Conservation (phyloP, 2,888 invertebrate genomes). For the Cephus pygmeus region DNA sequence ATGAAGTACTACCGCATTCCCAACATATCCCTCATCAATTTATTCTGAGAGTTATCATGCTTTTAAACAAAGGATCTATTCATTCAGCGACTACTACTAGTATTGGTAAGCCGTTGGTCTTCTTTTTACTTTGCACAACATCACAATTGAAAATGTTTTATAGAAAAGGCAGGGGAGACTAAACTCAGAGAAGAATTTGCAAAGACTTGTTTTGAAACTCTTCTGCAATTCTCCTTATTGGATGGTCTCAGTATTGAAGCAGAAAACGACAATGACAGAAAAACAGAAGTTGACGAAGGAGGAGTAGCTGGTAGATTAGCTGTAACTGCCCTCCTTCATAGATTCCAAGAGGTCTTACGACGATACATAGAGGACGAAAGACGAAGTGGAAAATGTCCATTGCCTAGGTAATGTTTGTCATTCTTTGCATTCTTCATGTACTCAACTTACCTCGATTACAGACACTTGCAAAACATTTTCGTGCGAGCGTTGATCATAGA, state of each 20-base stretch:
- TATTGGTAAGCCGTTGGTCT: slow-evolving; percentile 60
- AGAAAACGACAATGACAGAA: slow-evolving; percentile 37
- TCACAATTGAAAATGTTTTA: slow-evolving; percentile 7
- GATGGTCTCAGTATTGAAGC: slow-evolving; percentile 72
- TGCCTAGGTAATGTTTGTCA: slow-evolving; percentile 75
- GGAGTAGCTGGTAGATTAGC: slow-evolving; percentile 81
- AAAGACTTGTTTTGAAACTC: slow-evolving; percentile 94
- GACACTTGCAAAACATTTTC: neutral
- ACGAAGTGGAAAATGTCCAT: slow-evolving; percentile 85
- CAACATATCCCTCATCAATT: slow-evolving; percentile 83
- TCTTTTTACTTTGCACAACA: too few species aligned
- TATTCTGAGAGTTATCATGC: slow-evolving; percentile 82
- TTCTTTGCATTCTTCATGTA: neutral
- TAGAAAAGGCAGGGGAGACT: slow-evolving; percentile 59
- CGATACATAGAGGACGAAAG: slow-evolving; percentile 88
- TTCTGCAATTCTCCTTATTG: slow-evolving; percentile 91
- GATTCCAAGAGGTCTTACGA: slow-evolving; percentile 92
- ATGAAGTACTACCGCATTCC: slow-evolving; percentile 85
- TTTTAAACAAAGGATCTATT: slow-evolving; percentile 88
- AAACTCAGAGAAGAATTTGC: slow-evolving; percentile 95
- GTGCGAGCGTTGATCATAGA: slow-evolving; percentile 46
- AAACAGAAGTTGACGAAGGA: slow-evolving; percentile 67
- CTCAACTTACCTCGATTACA: neutral
- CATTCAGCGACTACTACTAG: slow-evolving; percentile 78
- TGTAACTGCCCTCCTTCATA: slow-evolving; percentile 89